A percentile compares a stretch with the other conserved stretches of the same genome.
Evolutionary conservation across 2,797 vertebrate genomes (phyloP).

Genomic region (Tadarida brasiliensis): DNA sequence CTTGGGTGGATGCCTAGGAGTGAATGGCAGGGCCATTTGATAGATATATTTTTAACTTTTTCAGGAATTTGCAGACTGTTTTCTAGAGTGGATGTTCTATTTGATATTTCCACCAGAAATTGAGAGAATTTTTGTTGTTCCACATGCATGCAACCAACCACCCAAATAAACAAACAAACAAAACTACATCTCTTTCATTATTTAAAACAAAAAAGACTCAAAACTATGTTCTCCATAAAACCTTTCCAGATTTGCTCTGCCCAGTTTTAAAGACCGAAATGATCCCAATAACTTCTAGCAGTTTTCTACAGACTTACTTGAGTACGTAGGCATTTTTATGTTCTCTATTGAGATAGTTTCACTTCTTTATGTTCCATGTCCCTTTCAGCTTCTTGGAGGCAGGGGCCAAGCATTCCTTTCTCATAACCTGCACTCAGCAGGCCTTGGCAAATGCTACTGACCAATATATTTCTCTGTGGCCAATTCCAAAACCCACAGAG

Average conservation of each 20-base stretch:
- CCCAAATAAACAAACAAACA: neutral
- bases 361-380: neutral
- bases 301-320: neutral
- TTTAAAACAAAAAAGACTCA: neutral
- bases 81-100: neutral
- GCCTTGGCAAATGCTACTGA: neutral
- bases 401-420: neutral
- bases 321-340: neutral
- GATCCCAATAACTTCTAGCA: neutral
- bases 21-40: neutral
- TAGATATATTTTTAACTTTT: neutral
- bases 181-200: neutral
- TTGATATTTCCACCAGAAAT: neutral
- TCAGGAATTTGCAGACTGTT: neutral
- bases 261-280: conserved; percentile 13
- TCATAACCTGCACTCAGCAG: neutral
- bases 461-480: neutral
- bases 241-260: neutral
- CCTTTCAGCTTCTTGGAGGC: neutral
- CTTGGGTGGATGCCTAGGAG: neutral
- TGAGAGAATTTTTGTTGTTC: neutral
- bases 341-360: conserved; percentile 7
- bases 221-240: conserved; percentile 27
- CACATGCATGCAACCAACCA: neutral
- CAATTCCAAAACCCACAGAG: neutral